Evolutionary conservation across 1,140 invertebrate genomes (phyloP).

Genomic region (honey bee (Apis mellifera)): Amel_HAv3.1 CM009932.2:15394501-15395000

Average conservation of each 20-base stretch:
- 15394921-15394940: no score
- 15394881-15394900: background rate
- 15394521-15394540: constrained; percentile 27
- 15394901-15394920: background rate
- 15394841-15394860: background rate
- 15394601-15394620: no score
- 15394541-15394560: constrained; percentile 36
- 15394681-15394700: background rate
- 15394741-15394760: no score
- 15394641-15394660: background rate
- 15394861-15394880: no score
- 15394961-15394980: no score
- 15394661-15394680: background rate
- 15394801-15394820: background rate
- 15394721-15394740: background rate
- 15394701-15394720: background rate
- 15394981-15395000: no score
- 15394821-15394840: background rate
- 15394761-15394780: background rate
- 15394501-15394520: constrained; percentile 44
- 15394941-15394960: no score
- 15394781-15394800: background rate
- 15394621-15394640: background rate
- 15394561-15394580: background rate
- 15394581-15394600: no score